These are phyloP conservation scores for Fukomys damarensis DNA, from an alignment of 2,113 vertebrate species.

Conservation along the genomic window DNA sequence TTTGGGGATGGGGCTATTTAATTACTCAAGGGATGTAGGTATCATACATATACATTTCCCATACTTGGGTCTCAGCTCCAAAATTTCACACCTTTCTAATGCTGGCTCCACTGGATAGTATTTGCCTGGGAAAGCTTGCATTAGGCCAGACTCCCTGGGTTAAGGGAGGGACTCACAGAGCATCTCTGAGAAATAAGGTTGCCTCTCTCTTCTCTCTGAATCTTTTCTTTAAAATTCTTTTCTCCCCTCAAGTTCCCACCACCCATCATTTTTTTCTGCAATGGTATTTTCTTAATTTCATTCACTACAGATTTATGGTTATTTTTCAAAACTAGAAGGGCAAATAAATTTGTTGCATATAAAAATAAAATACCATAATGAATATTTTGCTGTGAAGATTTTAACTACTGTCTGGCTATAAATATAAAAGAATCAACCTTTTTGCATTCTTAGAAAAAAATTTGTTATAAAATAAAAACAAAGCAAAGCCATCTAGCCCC, in stretches of 20 bases:
- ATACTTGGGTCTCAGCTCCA: not conserved
- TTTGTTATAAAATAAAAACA: not conserved
- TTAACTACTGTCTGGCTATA: not conserved
- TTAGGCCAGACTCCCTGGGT: too few relatives aligned
- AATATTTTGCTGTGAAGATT: conserved; percentile 26
- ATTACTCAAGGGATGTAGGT: not conserved
- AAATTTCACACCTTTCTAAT: not conserved
- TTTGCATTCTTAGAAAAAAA: not conserved
- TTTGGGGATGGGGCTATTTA: not conserved
- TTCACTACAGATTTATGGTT: conserved; percentile 1
- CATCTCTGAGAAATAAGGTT: not conserved
- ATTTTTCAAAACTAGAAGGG: conserved; percentile 1
- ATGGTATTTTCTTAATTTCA: not conserved
- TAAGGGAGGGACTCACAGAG: rapidly evolving
- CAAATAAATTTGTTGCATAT: not conserved
- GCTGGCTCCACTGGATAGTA: not conserved
- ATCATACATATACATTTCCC: not conserved
- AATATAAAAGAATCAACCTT: not conserved
- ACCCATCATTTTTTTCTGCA: not conserved
- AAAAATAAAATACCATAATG: conserved; percentile 40
- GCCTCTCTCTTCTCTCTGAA: not conserved
- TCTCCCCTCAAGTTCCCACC: not conserved
- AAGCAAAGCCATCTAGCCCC: not conserved
- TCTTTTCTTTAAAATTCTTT: not conserved
- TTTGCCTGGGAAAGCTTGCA: not conserved